Percentiles rank a stretch among this genome's conserved stretches.
phyloP scores from a whole-genome alignment of 2,797 vertebrate genomes.

The Pterois miles region DNA sequence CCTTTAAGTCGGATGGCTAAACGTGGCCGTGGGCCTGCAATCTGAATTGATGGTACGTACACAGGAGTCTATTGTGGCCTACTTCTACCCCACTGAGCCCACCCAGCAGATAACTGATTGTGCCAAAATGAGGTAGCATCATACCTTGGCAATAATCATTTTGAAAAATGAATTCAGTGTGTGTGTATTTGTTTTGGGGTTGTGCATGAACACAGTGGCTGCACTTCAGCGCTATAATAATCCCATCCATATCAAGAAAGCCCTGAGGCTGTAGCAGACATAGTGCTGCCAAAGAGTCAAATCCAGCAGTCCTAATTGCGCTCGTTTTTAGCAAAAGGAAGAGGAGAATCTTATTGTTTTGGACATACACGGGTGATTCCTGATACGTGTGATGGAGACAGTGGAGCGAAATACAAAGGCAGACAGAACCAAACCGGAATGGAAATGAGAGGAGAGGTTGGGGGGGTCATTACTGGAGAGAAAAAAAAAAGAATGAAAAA shows the following conservation, averaged over 20 bases:
- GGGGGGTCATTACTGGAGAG: constrained; percentile 29
- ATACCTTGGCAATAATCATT: constrained; percentile 36
- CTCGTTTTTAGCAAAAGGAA: constrained; percentile 44
- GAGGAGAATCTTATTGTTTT: constrained; percentile 57
- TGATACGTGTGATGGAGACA: constrained; percentile 44
- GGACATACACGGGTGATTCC: constrained; percentile 47
- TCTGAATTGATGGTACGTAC: constrained; percentile 39
- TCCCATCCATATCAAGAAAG: constrained; percentile 51
- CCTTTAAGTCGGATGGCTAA: constrained; percentile 26
- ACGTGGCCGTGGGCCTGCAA: constrained; percentile 47
- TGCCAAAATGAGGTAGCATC: constrained; percentile 46
- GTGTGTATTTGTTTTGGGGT: constrained; percentile 20
- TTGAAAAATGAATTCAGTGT: constrained; percentile 9
- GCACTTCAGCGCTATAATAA: constrained; percentile 54
- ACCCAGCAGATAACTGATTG: constrained; percentile 31
- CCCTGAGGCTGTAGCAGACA: constrained; percentile 52
- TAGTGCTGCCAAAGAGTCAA: constrained; percentile 42
- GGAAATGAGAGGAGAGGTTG: not conserved
- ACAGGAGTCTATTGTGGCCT: constrained; percentile 30
- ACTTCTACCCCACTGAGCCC: constrained; percentile 34
- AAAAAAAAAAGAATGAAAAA: not conserved
- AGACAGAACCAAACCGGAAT: not conserved
- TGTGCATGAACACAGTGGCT: constrained; percentile 15
- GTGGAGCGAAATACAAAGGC: constrained; percentile 23
- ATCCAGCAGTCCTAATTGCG: constrained; percentile 58